Percentiles rank a stretch among this genome's conserved stretches.
Evolutionary conservation across 1,140 invertebrate genomes (phyloP).

Genomic region (Atta texana): DNA sequence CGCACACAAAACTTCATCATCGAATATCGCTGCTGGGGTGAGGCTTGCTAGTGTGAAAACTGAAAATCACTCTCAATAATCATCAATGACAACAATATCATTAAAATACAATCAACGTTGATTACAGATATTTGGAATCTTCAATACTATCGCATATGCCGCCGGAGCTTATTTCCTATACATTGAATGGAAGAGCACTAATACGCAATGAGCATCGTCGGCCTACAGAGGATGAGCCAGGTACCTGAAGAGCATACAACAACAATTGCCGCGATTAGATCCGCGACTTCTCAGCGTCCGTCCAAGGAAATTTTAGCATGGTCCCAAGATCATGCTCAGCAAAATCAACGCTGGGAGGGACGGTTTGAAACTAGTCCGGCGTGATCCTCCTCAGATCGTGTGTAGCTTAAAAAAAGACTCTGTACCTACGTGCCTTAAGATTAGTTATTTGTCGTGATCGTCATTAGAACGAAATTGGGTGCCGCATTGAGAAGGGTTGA

Average conservation of each 20-base stretch:
- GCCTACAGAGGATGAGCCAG: conserved; percentile 46
- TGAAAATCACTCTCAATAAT: background rate
- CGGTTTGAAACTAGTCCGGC: conserved; percentile 72
- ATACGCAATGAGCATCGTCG: conserved; percentile 74
- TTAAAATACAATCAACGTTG: background rate
- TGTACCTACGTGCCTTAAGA: conserved; percentile 72
- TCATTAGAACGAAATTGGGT: background rate
- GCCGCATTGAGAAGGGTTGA: background rate
- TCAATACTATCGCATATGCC: conserved; percentile 93
- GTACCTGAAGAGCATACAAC: conserved; percentile 70
- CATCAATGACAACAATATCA: background rate
- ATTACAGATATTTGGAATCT: conserved; percentile 91
- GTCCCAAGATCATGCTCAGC: conserved; percentile 24
- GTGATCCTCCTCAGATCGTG: conserved; percentile 50
- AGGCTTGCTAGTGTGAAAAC: conserved; percentile 77
- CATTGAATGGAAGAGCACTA: conserved; percentile 90
- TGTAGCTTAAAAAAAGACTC: conserved; percentile 67
- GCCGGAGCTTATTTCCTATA: conserved; percentile 92
- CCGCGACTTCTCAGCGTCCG: conserved; percentile 18
- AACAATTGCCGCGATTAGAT: conserved; percentile 61
- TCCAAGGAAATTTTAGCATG: conserved; percentile 7
- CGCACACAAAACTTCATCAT: conserved; percentile 73
- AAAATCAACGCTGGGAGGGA: conserved; percentile 28
- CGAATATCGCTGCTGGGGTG: conserved; percentile 92
- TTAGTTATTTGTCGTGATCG: conserved; percentile 36